Base-by-base conservation (phyloP, 2,888 invertebrate species). In the Orchesellides sinensis region DNA sequence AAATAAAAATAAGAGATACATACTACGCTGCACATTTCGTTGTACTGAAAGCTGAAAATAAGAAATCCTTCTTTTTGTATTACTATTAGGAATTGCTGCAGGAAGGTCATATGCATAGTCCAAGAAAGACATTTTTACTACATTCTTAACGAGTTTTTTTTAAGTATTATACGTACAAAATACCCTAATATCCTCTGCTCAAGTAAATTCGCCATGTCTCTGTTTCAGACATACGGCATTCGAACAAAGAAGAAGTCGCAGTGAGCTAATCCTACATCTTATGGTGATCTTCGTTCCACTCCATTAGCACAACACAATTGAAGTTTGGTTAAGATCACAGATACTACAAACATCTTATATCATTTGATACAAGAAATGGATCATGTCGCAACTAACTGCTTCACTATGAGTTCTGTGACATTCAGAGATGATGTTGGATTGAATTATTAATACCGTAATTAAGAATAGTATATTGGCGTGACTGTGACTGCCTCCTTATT, bases 371-470 rank as follows among this genome's bases (percentile, higher is more conserved):
- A 23, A 10, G 61, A 29, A 56, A 5, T 27, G 35, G 27, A 17
- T 27, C 32, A 54, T 70, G 40, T 32, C 23, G 52, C 40, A 40
- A 14, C 10, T 40, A 5, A 8, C n/a, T 40, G n/a, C 10, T 1
- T 10, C 10, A 40, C n/a, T 32, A 10, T 32, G 32, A 66, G n/a
- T n/a, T n/a, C 10, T 66, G 63, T 23, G 25, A 35, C 40, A 40
- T 19, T 63, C 40, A 23, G 40, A 63, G 63, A 45, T 45, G 63
- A 2, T 12, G 1, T 23, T 63, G 19, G 2, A 17, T 19, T 29
- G 54, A 65, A 66, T 75, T 66, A 75, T 75, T 75, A 65, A 66
- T 75, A 66, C 54, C 25, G 27, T 75, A 75, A 75, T 75, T 75
- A 75, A 17, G 21, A n/a, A 49, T 49, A 49, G 17, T 49, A 8